Evolutionary conservation across 2,113 vertebrate genomes (phyloP).

Genomic region (Atrichornis clamosus): DNA sequence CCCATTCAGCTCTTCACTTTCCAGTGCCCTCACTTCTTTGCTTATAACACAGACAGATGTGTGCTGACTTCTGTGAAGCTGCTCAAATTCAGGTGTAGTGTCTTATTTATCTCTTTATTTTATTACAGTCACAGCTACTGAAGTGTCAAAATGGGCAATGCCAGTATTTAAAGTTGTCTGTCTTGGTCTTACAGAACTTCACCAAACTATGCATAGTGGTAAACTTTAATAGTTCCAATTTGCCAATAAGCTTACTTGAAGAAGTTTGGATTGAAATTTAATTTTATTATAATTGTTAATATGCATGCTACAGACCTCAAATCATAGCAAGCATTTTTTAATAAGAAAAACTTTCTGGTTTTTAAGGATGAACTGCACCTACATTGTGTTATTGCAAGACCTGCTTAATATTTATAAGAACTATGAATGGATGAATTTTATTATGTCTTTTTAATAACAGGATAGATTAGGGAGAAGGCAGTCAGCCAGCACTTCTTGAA

Average conservation of each 20-base stretch:
- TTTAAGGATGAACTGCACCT: neutral
- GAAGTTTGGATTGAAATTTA: neutral
- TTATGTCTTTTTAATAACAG: neutral
- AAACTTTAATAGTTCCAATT: neutral
- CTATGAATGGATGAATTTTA: neutral
- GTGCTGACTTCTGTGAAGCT: neutral
- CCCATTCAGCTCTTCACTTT: neutral
- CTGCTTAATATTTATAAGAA: neutral
- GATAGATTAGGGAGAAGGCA: neutral
- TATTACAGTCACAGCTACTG: neutral
- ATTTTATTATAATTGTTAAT: neutral
- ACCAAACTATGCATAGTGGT: neutral
- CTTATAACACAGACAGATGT: neutral
- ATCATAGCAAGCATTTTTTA: neutral
- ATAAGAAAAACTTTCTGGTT: neutral
- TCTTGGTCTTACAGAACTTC: neutral
- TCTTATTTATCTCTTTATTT: neutral
- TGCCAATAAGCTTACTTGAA: neutral
- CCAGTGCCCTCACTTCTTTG: neutral
- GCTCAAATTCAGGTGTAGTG: neutral
- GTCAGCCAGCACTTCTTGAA: neutral
- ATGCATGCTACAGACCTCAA: neutral
- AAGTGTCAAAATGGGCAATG: neutral
- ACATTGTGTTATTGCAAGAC: neutral
- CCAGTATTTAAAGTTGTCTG: rapidly evolving